phyloP scores from a whole-genome alignment of 2,797 vertebrate genomes.

The Ctenopoma multispine region DNA sequence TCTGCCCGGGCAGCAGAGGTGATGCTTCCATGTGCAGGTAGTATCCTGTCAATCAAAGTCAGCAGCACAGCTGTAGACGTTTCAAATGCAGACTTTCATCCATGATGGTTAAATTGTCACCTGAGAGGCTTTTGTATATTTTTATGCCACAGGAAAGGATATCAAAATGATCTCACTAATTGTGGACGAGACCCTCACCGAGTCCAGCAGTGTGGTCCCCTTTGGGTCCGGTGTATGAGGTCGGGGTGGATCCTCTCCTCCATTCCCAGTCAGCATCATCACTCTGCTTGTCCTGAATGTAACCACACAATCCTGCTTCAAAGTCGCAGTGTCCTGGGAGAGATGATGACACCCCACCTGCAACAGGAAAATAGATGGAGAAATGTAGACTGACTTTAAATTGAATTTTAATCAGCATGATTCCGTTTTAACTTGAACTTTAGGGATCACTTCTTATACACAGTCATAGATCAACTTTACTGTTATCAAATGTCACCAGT shows the following conservation, averaged over 20 bases:
- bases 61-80: not conserved
- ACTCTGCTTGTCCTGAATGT: constrained; percentile 86
- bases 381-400: not conserved
- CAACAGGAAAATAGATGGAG: not conserved
- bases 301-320: constrained; percentile 89
- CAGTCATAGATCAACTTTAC: too few species aligned
- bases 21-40: constrained; percentile 96
- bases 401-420: not conserved
- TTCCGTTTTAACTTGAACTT: too few species aligned
- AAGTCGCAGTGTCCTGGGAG: constrained; percentile 91
- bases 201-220: constrained; percentile 95
- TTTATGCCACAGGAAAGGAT: not conserved
- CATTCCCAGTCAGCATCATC: constrained; percentile 88
- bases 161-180: not conserved
- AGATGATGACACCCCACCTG: constrained; percentile 74
- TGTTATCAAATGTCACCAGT: too few species aligned
- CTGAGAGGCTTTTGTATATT: not conserved
- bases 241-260: constrained; percentile 91
- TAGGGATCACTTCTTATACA: too few species aligned
- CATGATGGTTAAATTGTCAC: too few species aligned
- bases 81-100: not conserved
- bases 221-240: constrained; percentile 93
- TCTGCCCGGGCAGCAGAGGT: constrained; percentile 89
- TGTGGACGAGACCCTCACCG: constrained; percentile 83
- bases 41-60: constrained; percentile 83